Percentiles rank a stretch among this genome's conserved stretches.
Conservation (phyloP, 1,140 invertebrate species). For the Choristoneura fumiferana region DNA sequence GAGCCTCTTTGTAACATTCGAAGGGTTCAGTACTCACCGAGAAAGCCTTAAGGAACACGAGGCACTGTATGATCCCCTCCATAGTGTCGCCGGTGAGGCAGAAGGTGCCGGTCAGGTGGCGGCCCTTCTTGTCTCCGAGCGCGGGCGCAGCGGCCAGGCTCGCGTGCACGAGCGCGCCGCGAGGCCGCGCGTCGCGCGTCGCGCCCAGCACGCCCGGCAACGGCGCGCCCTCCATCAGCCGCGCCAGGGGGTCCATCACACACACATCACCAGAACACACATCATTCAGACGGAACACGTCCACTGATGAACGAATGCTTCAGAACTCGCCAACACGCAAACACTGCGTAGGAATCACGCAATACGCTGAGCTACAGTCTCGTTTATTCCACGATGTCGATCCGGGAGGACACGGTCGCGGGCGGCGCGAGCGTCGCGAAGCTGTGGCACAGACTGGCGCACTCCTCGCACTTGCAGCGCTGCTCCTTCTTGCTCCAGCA, state of each 20-base stretch:
- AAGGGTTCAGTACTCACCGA: too few relatives aligned
- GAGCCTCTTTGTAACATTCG: too few relatives aligned
- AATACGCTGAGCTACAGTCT: too few relatives aligned
- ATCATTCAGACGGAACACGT: too few relatives aligned
- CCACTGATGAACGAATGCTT: too few relatives aligned
- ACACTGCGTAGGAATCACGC: too few relatives aligned
- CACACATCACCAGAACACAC: slow-evolving; percentile 20
- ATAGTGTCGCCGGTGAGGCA: slow-evolving; percentile 93
- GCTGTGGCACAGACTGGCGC: slow-evolving; percentile 41
- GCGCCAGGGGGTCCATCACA: slow-evolving; percentile 87
- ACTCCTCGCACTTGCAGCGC: slow-evolving; percentile 64
- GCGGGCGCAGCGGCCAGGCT: slow-evolving; percentile 84
- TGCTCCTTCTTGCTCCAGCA: slow-evolving; percentile 51
- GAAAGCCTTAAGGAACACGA: slow-evolving; percentile 94
- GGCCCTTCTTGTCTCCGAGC: slow-evolving; percentile 84
- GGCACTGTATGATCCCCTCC: slow-evolving; percentile 95
- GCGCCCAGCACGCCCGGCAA: slow-evolving; percentile 82
- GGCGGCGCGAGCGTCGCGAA: slow-evolving; percentile 37
- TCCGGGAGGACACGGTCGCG: slow-evolving; percentile 52
- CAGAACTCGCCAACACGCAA: too few relatives aligned
- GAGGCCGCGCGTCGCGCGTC: slow-evolving; percentile 78
- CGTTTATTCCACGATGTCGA: slow-evolving; percentile 41
- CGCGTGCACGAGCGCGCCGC: slow-evolving; percentile 86
- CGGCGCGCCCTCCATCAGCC: slow-evolving; percentile 84
- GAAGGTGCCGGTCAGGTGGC: slow-evolving; percentile 91